phyloP scores from a whole-genome alignment of 2,888 invertebrate genomes.

The Drosophila antonietae region DNA sequence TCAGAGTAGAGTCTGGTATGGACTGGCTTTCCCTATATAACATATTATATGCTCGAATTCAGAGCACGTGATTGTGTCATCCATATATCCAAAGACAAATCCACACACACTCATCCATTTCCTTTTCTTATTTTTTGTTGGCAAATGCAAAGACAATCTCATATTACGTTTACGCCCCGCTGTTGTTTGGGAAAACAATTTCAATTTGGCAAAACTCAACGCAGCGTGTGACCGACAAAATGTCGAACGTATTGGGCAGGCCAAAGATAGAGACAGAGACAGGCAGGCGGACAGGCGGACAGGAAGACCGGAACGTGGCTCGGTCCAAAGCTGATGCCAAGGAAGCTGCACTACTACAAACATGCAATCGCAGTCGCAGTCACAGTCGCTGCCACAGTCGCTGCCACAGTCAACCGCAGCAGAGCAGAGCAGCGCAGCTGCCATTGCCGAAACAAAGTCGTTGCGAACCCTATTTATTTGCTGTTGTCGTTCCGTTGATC shows the following conservation, averaged over 20 bases:
- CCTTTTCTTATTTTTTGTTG: constrained; percentile 21
- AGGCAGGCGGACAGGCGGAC: neutral
- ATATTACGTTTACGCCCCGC: constrained; percentile 37
- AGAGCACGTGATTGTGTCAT: constrained; percentile 9
- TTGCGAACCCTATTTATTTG: constrained; percentile 70
- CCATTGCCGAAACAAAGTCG: constrained; percentile 71
- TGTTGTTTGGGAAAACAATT: constrained; percentile 70
- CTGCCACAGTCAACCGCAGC: constrained; percentile 29
- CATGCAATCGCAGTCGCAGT: constrained; percentile 28
- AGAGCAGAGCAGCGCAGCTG: constrained; percentile 37
- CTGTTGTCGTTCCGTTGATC: constrained; percentile 53
- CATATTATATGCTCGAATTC: neutral
- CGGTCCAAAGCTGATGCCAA: constrained; percentile 8
- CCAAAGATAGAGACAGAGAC: constrained; percentile 20
- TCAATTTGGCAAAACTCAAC: constrained; percentile 72
- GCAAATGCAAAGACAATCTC: constrained; percentile 33
- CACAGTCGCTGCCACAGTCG: constrained; percentile 3
- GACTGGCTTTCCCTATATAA: neutral
- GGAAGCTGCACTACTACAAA: constrained; percentile 15
- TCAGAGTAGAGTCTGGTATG: neutral
- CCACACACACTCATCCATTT: neutral
- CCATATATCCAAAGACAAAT: neutral
- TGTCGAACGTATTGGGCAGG: constrained; percentile 63
- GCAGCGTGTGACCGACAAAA: constrained; percentile 69
- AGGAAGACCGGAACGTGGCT: neutral